Base-by-base conservation (phyloP, 2,797 vertebrate species). In the Lerista edwardsae region DNA sequence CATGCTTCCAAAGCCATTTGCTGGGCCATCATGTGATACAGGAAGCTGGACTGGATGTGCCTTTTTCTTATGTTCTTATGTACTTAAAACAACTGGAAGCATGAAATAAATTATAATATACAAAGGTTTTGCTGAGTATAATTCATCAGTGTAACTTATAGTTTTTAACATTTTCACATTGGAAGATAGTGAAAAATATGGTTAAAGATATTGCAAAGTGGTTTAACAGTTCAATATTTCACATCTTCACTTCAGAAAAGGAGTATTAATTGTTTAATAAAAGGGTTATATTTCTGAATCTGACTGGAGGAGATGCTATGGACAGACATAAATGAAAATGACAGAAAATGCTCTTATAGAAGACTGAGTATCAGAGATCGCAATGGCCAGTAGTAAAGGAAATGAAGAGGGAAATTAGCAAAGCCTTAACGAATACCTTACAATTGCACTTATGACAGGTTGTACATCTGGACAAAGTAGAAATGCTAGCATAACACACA, bases 291-390 rank as follows among this genome's bases (percentile, higher is more conserved):
- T 94, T 95, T 95, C 94, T 77, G 44, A 87, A 73, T 86, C 0
- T 91, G 95, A 90, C 93, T 95, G 93, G 89, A 93, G 93, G 91
- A 94, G 92, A 94, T 34, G 83, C 93, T 84, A 82, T 86, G 88
- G 93, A 87, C 34, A 93, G 93, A 89, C 77, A 93, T 86, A 95
- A 94, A 94, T 91, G 92, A 90, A 90, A 89, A 94, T 92, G 90
- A 91, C 91, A 94, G 93, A 83, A 82, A 90, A 91, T 29, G 75
- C 87, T 94, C 94, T 90, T 90, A 90, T 91, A 92, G 93, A 95
- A 96, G 92, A 93, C 85, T 25, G 89, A 94, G 88, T 84, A 74
- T 79, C 86, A 82, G 47, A 80, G 84, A 87, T 90, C 90, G 85
- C 86, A 85, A 84, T 86, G 11, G 59, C 82, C 79, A 86, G 34